These are phyloP conservation scores for Clangula hyemalis DNA, from an alignment of 2,797 vertebrate genomes.

Conservation along the genomic window DNA sequence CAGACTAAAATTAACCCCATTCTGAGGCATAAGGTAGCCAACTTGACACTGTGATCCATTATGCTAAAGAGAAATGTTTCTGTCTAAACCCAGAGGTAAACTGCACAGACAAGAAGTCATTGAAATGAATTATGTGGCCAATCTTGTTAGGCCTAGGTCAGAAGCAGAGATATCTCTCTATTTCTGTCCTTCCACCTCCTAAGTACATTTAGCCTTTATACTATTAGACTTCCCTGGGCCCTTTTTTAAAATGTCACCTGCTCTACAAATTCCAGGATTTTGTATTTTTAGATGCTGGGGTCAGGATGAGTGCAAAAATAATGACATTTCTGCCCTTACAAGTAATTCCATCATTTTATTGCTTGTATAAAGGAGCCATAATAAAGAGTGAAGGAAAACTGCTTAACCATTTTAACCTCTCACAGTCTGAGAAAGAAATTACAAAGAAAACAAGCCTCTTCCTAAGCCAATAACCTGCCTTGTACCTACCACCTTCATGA, in stretches of 20 bases:
- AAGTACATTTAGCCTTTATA: slow-evolving; percentile 73
- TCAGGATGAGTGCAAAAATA: slow-evolving; percentile 75
- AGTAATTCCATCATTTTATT: slow-evolving; percentile 72
- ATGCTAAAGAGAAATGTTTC: slow-evolving; percentile 71
- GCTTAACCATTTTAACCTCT: slow-evolving; percentile 69
- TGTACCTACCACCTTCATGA: not conserved
- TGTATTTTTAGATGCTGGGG: slow-evolving; percentile 78
- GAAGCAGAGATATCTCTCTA: slow-evolving; percentile 67
- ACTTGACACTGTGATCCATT: slow-evolving; percentile 72
- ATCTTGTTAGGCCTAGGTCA: slow-evolving; percentile 73
- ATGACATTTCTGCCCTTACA: slow-evolving; percentile 73
- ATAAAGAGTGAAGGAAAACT: slow-evolving; percentile 60
- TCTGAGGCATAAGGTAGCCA: slow-evolving; percentile 64
- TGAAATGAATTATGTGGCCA: slow-evolving; percentile 71
- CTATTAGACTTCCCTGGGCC: slow-evolving; percentile 71
- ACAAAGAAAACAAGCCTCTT: slow-evolving; percentile 14
- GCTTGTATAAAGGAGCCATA: slow-evolving; percentile 61
- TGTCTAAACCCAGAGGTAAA: slow-evolving; percentile 75
- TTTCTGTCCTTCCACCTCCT: slow-evolving; percentile 66
- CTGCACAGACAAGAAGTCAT: slow-evolving; percentile 71
- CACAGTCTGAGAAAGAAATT: slow-evolving; percentile 52
- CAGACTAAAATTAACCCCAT: slow-evolving; percentile 72
- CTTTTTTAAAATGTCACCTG: slow-evolving; percentile 76
- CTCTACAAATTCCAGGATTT: slow-evolving; percentile 77
- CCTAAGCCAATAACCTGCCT: not conserved